Evolutionary conservation across 2,797 vertebrate genomes (phyloP).

Genomic region (Harpagifer antarcticus): DNA sequence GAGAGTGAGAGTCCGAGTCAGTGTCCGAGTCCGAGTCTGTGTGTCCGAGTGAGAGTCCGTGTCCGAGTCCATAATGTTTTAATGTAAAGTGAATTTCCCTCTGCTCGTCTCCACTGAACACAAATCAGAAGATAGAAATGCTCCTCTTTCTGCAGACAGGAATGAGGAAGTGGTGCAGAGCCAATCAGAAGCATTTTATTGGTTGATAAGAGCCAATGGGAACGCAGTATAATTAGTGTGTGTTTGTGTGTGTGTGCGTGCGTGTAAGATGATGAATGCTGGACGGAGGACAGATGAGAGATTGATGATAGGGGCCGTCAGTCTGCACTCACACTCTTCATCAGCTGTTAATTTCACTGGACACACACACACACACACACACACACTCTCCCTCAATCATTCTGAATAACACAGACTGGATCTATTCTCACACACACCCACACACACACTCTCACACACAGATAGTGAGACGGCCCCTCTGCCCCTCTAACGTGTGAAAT

Average conservation of each 20-base stretch:
- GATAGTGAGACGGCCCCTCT: too few species aligned
- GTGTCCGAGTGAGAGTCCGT: too few species aligned
- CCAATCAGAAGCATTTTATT: constrained; percentile 17
- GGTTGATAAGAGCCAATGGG: constrained; percentile 33
- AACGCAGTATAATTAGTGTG: not conserved
- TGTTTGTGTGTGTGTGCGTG: too few species aligned
- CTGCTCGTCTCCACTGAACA: not conserved
- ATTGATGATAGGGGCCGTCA: constrained; percentile 83
- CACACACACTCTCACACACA: too few species aligned
- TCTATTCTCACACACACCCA: too few species aligned
- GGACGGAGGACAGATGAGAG: constrained; percentile 78
- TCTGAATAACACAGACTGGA: too few species aligned
- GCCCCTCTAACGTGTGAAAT: too few species aligned
- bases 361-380: constrained; percentile 37
- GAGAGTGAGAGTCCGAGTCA: too few species aligned
- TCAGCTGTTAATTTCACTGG: constrained; percentile 83
- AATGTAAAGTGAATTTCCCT: too few species aligned
- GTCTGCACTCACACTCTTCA: constrained; percentile 72
- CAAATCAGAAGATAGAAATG: not conserved
- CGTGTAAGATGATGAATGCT: constrained; percentile 66
- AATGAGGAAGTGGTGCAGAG: not conserved
- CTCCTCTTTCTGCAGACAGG: constrained; percentile 15
- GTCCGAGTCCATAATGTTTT: too few species aligned
- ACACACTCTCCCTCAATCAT: not conserved
- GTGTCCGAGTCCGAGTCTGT: too few species aligned